Base-by-base conservation (phyloP, 2,113 vertebrate species). In the Isurus oxyrinchus region DNA sequence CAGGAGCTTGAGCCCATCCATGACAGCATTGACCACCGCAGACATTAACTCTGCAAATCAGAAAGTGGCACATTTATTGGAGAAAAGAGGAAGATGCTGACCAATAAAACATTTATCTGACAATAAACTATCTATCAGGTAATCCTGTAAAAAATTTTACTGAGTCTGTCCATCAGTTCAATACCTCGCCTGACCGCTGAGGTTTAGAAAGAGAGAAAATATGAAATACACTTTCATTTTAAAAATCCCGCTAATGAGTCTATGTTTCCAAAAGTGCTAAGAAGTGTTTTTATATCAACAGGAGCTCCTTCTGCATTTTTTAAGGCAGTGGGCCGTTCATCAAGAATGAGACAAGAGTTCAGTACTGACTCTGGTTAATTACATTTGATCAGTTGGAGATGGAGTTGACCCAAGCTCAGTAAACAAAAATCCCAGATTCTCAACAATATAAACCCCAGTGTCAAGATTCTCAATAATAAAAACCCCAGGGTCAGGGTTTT, bases 1-100 rank as follows among this genome's bases (percentile, higher is more conserved):
- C 99, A 76, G 98, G 98, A 96, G 98, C 97, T 97, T 98, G 98
- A 97, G 98, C 99, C 99, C 99, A 99, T 96, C 99, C 99, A 3
- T 98, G 98, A 96, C 99, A 99, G 98, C 99, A 99, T 97, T 99
- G 98, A 27, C 98, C 99, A 96, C 99, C 99, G 96, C 99, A 99
- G 96, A 99, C 98, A 66, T 99, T 99, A 96, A 99, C 98, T 97
- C 99, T 99, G 98, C 95, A 98, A 98, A 97, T 86, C 94, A 72
- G 6, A 35, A 95, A 16, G 25, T 53, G 67, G 11, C 44, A 95
- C 40, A 95, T 95, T 95, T 53, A 72, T 40, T 13, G 57, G 11
- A 91, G 40, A n/a, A 35, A 90, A n/a, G 81, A 67, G 25, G 13
- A 31, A 61, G 59, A 88, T 87, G 23, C 23, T 3, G 81, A 94